These are phyloP conservation scores for Ardeotis arabs DNA, from an alignment of 2,113 vertebrate species.

Conservation along the genomic window DNA sequence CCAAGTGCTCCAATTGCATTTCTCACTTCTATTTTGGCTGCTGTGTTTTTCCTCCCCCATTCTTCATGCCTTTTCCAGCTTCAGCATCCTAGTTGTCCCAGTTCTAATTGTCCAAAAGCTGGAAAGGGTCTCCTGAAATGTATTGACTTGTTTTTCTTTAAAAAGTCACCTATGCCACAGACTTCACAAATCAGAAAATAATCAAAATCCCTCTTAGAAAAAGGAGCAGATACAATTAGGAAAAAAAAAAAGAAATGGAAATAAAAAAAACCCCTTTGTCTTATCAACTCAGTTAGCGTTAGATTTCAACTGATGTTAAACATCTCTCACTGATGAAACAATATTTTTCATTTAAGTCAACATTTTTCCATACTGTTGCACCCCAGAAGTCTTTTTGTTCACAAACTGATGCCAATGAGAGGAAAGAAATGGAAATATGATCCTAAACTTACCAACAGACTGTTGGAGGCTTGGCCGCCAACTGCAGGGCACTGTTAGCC, in stretches of 20 bases:
- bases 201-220: not conserved
- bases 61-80: not conserved
- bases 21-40: conserved; percentile 38
- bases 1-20: not conserved
- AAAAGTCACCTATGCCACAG: not conserved
- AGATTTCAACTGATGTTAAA: not conserved
- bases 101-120: not conserved
- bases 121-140: not conserved
- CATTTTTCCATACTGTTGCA: not conserved
- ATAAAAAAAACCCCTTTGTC: fast-evolving
- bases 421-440: not conserved
- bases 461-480: not conserved
- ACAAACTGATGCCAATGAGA: not conserved
- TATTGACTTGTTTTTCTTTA: not conserved
- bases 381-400: not conserved
- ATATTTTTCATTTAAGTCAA: not conserved
- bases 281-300: not conserved
- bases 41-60: not conserved
- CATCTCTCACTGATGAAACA: not conserved
- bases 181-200: not conserved
- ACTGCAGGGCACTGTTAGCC: not conserved
- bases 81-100: not conserved
- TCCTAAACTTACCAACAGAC: not conserved
- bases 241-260: no score
- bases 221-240: not conserved